Base-by-base conservation (phyloP, 2,888 invertebrate species). In the Andrena hattorfiana region DNA sequence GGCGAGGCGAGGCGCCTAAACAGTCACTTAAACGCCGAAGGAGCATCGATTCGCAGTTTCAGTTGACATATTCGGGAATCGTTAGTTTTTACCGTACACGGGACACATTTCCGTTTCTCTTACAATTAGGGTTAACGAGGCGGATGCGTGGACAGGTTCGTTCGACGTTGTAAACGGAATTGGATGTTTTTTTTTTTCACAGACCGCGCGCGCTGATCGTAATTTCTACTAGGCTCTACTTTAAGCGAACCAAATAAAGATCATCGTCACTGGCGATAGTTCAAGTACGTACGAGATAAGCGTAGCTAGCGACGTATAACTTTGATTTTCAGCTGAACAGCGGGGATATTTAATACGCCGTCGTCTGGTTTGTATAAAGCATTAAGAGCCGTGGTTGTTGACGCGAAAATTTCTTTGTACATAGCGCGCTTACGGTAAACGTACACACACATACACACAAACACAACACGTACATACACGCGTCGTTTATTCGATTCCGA, bases 311-410 rank as follows among this genome's bases (percentile, higher is more conserved):
- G 76, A 84, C 75, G 64, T 76, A 64, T 49, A 56, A 69, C 23
- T 60, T 76, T 74, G 69, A 83, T 82, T 85, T 79, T 77, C 86
- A 76, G 80, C 77, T 64, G 73, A 64, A 54, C 51, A 67, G 48
- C 66, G 62, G 60, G 48, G 63, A 62, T 82, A 87, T 88, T 88
- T 89, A 87, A 85, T 77, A 83, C 62, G 59, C 81, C 77, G 74
- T 68, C 74, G 73, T 77, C 83, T 89, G 83, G 72, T 91, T 91
- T 92, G 91, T 92, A 92, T 90, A 89, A 91, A 81, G 72, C 78
- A 81, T 73, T 79, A 87, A 85, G 72, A 86, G 84, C 84, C 88
- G 83, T 90, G 89, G 86, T 91, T 90, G 88, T 91, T 92, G 88
- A 89, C 89, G 91, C 87, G 85, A 87, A 62, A 20, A 82, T 77